These are phyloP conservation scores for Diplosoma virens DNA, from an alignment of 23 tunicate species.

Conservation along the genomic window DNA sequence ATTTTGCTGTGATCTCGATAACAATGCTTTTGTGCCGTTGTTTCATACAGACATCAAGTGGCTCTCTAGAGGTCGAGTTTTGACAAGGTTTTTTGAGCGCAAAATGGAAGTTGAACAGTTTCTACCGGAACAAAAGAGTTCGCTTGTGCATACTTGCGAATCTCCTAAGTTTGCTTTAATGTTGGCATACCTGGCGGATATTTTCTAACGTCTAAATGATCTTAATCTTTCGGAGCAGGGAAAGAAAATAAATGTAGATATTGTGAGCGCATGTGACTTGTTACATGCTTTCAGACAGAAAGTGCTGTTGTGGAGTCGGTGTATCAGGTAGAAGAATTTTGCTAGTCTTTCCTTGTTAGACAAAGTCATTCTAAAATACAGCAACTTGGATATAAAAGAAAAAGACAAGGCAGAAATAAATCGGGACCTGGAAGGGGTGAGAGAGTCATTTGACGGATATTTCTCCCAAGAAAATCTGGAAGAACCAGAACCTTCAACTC, in stretches of 20 bases:
- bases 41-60: not conserved
- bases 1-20: no score
- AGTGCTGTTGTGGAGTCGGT: no score
- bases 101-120: not conserved
- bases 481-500: not conserved
- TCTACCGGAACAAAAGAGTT: not conserved
- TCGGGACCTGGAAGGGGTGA: not conserved
- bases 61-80: not conserved
- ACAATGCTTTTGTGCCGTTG: not conserved
- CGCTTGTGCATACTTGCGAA: not conserved
- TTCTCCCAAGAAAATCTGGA: not conserved
- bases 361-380: not conserved
- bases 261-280: not conserved
- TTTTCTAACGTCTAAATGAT: not conserved
- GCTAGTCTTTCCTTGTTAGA: not conserved
- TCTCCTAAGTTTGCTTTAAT: not conserved
- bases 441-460: not conserved
- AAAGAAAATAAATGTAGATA: not conserved
- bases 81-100: not conserved
- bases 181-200: not conserved
- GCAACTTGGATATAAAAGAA: no score
- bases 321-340: not conserved
- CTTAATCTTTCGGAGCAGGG: not conserved
- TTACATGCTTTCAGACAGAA: no score
- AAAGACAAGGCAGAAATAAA: not conserved